Evolutionary conservation across 2,797 vertebrate species (phyloP).

Genomic region (Sebastes ruberrimus): DNA sequence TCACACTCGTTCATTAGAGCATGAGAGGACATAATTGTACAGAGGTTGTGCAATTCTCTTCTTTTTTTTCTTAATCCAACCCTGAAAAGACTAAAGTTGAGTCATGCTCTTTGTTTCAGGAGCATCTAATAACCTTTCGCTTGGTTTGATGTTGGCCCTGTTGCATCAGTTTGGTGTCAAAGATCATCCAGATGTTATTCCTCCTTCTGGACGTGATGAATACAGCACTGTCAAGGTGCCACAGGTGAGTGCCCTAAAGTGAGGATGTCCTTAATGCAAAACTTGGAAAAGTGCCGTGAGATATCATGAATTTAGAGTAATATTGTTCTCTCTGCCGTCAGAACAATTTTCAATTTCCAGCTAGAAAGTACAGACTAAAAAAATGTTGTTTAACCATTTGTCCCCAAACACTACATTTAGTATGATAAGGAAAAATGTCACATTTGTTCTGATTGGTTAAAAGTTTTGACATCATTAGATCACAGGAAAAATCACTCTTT

Average conservation of each 20-base stretch:
- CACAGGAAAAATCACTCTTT: too few species aligned
- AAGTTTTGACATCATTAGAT: too few species aligned
- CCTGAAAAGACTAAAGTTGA: constrained; percentile 10
- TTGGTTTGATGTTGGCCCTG: neutral
- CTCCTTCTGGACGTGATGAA: neutral
- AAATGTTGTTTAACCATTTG: neutral
- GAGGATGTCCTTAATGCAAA: neutral
- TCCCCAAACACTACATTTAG: too few species aligned
- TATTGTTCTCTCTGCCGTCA: neutral
- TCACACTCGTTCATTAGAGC: constrained; percentile 33
- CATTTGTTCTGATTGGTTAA: too few species aligned
- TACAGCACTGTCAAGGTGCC: neutral
- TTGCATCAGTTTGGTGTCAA: neutral
- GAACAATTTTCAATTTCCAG: neutral
- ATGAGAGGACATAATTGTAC: neutral
- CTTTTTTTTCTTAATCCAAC: neutral
- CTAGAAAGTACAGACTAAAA: neutral
- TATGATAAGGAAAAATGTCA: too few species aligned
- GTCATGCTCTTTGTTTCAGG: constrained; percentile 30
- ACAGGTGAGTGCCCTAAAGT: neutral
- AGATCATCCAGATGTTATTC: constrained; percentile 6
- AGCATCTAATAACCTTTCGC: neutral
- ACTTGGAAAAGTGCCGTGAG: neutral
- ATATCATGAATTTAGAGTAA: neutral
- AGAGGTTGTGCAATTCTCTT: neutral